Evolutionary conservation across 2,888 invertebrate genomes (phyloP).

Genomic region (Liopterus haemorrhoidalis): DNA sequence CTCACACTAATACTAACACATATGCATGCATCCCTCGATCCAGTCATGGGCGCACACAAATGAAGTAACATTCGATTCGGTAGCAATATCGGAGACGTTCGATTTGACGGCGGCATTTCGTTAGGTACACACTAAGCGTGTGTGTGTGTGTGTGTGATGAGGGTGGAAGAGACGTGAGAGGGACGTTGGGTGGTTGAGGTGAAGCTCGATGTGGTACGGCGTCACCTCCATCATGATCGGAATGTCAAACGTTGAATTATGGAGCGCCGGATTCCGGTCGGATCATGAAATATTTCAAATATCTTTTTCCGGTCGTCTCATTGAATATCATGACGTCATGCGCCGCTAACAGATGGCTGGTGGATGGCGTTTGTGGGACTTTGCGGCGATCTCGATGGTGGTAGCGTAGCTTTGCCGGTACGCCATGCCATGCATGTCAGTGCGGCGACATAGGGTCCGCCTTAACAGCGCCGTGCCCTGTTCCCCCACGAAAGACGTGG

Average conservation of each 20-base stretch:
- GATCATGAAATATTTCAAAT: constrained; percentile 34
- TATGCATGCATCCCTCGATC: not conserved
- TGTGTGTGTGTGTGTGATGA: not conserved
- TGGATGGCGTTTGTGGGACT: too few species aligned
- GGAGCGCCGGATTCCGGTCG: constrained; percentile 29
- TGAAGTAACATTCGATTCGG: constrained; percentile 3
- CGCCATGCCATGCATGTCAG: too few species aligned
- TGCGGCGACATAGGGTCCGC: too few species aligned
- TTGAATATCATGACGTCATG: constrained; percentile 32
- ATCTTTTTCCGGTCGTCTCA: constrained; percentile 34
- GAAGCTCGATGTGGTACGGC: constrained; percentile 3
- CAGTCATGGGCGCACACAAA: not conserved
- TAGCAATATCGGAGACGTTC: constrained; percentile 3
- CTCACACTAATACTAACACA: constrained; percentile 5
- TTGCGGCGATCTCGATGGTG: too few species aligned
- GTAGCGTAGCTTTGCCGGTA: too few species aligned
- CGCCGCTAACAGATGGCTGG: constrained; percentile 30
- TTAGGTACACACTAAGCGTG: not conserved
- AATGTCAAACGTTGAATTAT: constrained; percentile 32
- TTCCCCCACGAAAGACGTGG: not conserved
- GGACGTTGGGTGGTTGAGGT: not conserved
- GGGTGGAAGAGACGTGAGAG: not conserved
- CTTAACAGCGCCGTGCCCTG: not conserved
- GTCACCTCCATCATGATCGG: constrained; percentile 26
- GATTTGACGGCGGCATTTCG: not conserved